A percentile compares a stretch with the other conserved stretches of the same genome.
Conservation (phyloP, 1,140 invertebrate genomes). For the Branchinecta lynchi region DNA sequence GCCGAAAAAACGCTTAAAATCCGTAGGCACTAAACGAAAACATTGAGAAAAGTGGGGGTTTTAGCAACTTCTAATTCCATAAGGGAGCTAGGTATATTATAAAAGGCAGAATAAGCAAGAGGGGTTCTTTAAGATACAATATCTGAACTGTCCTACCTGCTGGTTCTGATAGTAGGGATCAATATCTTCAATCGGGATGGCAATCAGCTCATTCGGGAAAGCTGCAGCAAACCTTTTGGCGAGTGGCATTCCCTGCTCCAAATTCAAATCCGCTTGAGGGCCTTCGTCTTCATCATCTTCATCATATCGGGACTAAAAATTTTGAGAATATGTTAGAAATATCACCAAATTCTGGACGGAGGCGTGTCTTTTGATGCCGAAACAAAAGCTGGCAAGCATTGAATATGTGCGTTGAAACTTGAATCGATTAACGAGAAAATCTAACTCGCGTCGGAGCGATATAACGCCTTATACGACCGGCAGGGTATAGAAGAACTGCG, state of each 20-base stretch:
- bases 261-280: constrained; percentile 75
- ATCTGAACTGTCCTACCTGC: constrained; percentile 43
- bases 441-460: constrained; percentile 24
- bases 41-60: too few species aligned
- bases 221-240: constrained; percentile 72
- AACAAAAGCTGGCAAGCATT: constrained; percentile 14
- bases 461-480: constrained; percentile 16
- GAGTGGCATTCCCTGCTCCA: constrained; percentile 78
- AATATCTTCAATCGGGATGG: constrained; percentile 87
- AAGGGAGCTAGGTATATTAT: too few species aligned
- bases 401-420: constrained; percentile 19
- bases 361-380: constrained; percentile 2
- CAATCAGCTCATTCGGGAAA: constrained; percentile 77
- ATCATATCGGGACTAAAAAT: constrained; percentile 68
- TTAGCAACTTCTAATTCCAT: too few species aligned
- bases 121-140: too few species aligned
- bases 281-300: constrained; percentile 92
- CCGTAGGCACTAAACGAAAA: too few species aligned
- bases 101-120: too few species aligned
- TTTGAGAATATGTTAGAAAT: constrained; percentile 16
- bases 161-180: constrained; percentile 81
- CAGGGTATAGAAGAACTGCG: constrained; percentile 1
- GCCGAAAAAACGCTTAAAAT: too few species aligned
- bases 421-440: constrained; percentile 23
- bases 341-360: constrained; percentile 17